Conservation (phyloP, 2,797 vertebrate species). For the Phrynocephalus vlangalii region DNA sequence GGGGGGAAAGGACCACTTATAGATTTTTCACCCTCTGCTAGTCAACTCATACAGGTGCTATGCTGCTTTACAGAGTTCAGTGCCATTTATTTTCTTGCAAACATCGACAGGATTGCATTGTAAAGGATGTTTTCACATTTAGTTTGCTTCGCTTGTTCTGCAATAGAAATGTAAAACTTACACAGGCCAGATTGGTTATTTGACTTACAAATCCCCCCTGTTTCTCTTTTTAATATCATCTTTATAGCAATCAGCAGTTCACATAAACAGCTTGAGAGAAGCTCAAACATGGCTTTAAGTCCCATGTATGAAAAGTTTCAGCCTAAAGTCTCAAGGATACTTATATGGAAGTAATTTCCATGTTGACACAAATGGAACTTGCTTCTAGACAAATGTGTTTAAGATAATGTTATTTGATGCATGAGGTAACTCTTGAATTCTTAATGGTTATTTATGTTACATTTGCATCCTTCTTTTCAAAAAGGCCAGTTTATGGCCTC, state of each 20-base stretch:
- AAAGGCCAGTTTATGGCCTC: background rate
- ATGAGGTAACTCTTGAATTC: background rate
- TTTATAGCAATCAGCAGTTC: background rate
- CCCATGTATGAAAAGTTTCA: slow-evolving; percentile 3
- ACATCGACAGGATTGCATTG: background rate
- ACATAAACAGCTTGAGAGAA: background rate
- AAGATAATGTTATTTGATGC: background rate
- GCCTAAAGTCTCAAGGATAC: background rate
- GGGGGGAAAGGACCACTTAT: background rate
- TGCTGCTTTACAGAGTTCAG: background rate
- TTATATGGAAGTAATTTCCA: background rate
- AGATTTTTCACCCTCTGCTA: background rate
- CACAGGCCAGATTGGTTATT: background rate
- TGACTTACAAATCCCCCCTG: background rate
- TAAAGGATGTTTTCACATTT: background rate
- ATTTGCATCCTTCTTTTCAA: background rate
- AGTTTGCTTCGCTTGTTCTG: background rate
- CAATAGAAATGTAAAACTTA: background rate
- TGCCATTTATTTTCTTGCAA: background rate
- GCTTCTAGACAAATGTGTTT: background rate
- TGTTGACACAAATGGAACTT: background rate
- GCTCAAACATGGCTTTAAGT: background rate
- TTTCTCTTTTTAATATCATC: background rate
- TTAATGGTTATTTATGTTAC: background rate
- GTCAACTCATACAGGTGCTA: background rate